A percentile compares a stretch with the other conserved stretches of the same genome.
Evolutionary conservation across 2,113 vertebrate genomes (phyloP).

Genomic region (Xyliphius kryptos): DNA sequence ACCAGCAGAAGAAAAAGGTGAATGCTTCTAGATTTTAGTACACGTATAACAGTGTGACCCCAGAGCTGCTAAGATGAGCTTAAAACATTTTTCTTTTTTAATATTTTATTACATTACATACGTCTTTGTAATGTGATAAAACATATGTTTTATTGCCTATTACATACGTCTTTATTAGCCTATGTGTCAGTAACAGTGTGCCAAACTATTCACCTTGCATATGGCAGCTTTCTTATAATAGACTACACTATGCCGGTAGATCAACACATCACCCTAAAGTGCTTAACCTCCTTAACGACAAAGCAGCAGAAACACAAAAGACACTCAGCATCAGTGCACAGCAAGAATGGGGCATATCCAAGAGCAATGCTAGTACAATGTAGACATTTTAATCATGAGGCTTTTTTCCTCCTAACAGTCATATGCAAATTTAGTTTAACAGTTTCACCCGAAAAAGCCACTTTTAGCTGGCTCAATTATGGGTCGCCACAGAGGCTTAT

Average conservation of each 20-base stretch:
- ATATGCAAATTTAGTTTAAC: too few species aligned
- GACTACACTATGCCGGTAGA: not conserved
- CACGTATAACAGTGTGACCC: not conserved
- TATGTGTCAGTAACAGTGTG: not conserved
- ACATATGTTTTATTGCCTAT: too few species aligned
- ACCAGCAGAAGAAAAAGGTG: not conserved
- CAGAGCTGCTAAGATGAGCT: not conserved
- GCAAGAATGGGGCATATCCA: conserved; percentile 11
- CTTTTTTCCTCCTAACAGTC: too few species aligned
- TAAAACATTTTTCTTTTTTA: too few species aligned
- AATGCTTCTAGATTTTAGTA: not conserved
- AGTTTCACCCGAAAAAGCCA: too few species aligned
- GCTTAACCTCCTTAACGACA: conserved; percentile 40
- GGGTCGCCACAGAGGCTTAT: too few species aligned
- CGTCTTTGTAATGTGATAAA: too few species aligned
- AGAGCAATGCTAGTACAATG: not conserved
- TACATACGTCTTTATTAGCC: too few species aligned
- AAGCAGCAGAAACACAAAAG: conserved; percentile 30
- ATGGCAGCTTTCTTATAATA: conserved; percentile 19
- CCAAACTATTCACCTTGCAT: conserved; percentile 24
- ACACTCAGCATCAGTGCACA: conserved; percentile 24
- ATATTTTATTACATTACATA: conserved; percentile 7
- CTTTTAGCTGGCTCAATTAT: too few species aligned
- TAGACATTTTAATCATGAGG: conserved; percentile 2
- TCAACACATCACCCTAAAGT: conserved; percentile 12